phyloP scores from a whole-genome alignment of 92 coral and sea anemone species.

The Epizoanthus ramosus region DNA sequence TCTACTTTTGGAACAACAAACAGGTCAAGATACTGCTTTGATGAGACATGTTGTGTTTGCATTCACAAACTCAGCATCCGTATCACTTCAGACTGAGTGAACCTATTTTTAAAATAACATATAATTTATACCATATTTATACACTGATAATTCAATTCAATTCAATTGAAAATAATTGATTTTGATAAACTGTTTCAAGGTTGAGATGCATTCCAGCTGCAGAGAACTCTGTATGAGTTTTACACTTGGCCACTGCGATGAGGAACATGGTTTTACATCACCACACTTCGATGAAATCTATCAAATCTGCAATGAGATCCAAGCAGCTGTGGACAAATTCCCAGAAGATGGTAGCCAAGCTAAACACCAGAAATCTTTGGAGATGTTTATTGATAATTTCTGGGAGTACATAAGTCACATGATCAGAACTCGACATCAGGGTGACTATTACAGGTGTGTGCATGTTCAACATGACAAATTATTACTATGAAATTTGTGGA shows the following conservation, averaged over 20 bases:
- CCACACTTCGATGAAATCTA: neutral
- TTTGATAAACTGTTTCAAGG: too few species aligned
- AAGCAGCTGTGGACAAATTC: constrained; percentile 8
- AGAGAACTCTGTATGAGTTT: constrained; percentile 42
- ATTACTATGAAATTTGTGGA: too few species aligned
- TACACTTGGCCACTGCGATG: constrained; percentile 38
- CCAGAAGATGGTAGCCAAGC: neutral
- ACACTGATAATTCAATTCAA: too few species aligned
- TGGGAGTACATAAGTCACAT: neutral
- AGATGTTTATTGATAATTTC: neutral
- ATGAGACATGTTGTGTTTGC: too few species aligned
- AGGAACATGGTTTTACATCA: constrained; percentile 4
- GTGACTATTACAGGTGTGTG: neutral
- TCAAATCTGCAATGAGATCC: neutral
- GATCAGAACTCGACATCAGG: neutral
- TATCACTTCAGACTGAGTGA: too few species aligned
- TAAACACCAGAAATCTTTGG: neutral
- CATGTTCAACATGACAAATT: too few species aligned
- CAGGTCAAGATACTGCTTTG: too few species aligned
- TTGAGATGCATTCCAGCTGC: constrained; percentile 41
- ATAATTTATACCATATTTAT: too few species aligned
- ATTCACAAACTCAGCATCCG: too few species aligned
- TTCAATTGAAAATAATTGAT: too few species aligned
- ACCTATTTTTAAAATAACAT: too few species aligned
- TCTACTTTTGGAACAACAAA: too few species aligned